phyloP scores from a whole-genome alignment of 2,888 invertebrate genomes.

The Campaea margaritaria region DNA sequence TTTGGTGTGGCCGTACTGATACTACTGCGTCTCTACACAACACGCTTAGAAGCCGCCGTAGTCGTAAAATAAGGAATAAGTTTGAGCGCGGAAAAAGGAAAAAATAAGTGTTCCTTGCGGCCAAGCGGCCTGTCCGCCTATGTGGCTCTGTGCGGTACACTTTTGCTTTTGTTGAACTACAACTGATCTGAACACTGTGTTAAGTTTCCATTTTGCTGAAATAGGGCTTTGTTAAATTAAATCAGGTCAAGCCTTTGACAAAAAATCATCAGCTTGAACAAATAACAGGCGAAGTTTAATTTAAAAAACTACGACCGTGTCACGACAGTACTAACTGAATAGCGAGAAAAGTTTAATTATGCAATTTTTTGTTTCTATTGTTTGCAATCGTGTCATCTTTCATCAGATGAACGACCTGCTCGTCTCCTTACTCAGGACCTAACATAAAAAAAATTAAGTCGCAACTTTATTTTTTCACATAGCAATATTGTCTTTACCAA shows the following conservation, averaged over 20 bases:
- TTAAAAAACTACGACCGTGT: no score
- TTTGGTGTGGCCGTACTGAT: conserved; percentile 10
- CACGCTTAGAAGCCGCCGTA: conserved; percentile 65
- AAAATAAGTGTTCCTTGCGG: conserved; percentile 55
- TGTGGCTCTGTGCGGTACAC: conserved; percentile 38
- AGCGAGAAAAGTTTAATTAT: no score
- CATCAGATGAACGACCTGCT: no score
- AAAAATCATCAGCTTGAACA: no score
- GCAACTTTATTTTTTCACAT: background rate
- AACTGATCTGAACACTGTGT: conserved; percentile 19
- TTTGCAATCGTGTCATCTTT: no score
- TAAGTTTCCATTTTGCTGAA: conserved; percentile 17
- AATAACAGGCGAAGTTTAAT: no score
- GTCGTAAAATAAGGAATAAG: conserved; percentile 67
- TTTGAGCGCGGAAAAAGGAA: conserved; percentile 58
- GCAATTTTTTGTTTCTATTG: no score
- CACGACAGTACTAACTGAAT: no score
- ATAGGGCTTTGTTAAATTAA: conserved; percentile 10
- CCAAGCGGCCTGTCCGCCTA: conserved; percentile 33
- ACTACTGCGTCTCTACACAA: conserved; percentile 37
- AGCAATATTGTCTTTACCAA: conserved; percentile 29
- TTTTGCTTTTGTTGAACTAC: conserved; percentile 23
- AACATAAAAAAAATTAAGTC: no score
- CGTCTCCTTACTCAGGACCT: background rate
- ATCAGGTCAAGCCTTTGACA: background rate